Evolutionary conservation across 2,113 vertebrate species (phyloP), one percentile per base, ranked within the genome.

Genomic region (Ptilonorhynchus violaceus): DNA sequence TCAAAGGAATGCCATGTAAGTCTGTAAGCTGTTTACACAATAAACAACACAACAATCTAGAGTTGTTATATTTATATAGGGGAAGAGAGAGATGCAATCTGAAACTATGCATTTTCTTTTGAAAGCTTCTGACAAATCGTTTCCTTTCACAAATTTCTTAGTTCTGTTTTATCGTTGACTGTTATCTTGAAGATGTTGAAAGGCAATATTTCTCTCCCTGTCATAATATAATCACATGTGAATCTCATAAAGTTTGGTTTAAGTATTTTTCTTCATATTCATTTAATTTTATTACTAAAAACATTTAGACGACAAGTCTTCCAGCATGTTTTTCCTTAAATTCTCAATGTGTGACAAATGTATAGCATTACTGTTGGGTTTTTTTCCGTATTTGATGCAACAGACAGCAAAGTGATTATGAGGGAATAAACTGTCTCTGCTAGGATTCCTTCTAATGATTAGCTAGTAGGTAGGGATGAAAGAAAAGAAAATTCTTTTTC

Each of bases 41-140:
- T 76, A 73, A 95, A 67, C 47, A 89, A 23, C 35, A 16, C 28
- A 41, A 30, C n/a, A 81, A 33, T 81, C 55, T 41, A 92, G 55
- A 50, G 15, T 70, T 66, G 6, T 55, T 92, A 83, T 27, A 23
- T 88, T 91, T 73, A 31, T 13, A 30, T 30, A 56, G 39, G 59
- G 69, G 50, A 77, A 88, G 27, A 92, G 47, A 88, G 68, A 75
- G 58, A 92, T 49, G 4, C 14, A 86, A 35, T 86, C 42, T 83
- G 75, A 83, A 66, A 73, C 23, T 21, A 46, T 53, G 21, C 66
- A 58, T 69, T 90, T 93, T 88, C 37, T 68, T 92, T 86, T 69
- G 67, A 88, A 93, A 88, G 53, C 46, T 83, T 53, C 37, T 88
- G 79, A 66, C 46, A 94, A 79, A 62, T 58, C 82, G 16, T 50